Evolutionary conservation across 2,113 vertebrate genomes (phyloP), one percentile per base, ranked within the genome.

Genomic region (human): DNA sequence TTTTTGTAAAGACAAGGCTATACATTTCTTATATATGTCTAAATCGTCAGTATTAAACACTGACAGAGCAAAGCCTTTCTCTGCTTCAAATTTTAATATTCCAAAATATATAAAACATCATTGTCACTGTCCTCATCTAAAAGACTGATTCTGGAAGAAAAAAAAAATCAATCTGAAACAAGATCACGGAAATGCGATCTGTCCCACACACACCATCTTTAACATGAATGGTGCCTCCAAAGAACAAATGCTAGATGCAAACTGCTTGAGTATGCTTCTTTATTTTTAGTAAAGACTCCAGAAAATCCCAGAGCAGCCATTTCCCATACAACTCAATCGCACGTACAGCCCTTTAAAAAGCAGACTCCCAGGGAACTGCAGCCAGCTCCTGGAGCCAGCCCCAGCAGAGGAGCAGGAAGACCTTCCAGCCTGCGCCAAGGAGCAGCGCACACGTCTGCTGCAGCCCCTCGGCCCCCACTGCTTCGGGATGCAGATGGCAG

Each of bases 401-500:
- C 2, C 25, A 22, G 73, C 2, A 1, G 73, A 76, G 27, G 43
- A 48, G 25, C 43, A 78, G 75, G 25, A 27, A 59, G 68, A 30
- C 32, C 80, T 48, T 30, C 25, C 35, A 59, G 45, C 13, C 82
- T 84, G 88, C n/a, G 57, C 52, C 25, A 35, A 75, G 38, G 30
- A 43, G 92, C 93, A 35, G 6, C 27, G 0, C 1, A 66, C 81
- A 20, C 68, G 96, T 89, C 97, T 50, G 48, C 92, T 97, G 93
- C 88, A 97, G 97, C 90, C 98, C 98, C 98, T 98, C 98, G 98
- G 99, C 97, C 98, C 98, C 99, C 99, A 99, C 96, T 98, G 99
- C 99, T 99, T 99, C 99, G 98, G 99, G 99, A 35, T 98, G 98
- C 99, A 99, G 99, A 99, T 99, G 99, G 99, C 99, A 99, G 99